A percentile compares a stretch with the other conserved stretches of the same genome.
Conservation (phyloP, 1,140 invertebrate genomes). For the Arion vulgaris region DNA sequence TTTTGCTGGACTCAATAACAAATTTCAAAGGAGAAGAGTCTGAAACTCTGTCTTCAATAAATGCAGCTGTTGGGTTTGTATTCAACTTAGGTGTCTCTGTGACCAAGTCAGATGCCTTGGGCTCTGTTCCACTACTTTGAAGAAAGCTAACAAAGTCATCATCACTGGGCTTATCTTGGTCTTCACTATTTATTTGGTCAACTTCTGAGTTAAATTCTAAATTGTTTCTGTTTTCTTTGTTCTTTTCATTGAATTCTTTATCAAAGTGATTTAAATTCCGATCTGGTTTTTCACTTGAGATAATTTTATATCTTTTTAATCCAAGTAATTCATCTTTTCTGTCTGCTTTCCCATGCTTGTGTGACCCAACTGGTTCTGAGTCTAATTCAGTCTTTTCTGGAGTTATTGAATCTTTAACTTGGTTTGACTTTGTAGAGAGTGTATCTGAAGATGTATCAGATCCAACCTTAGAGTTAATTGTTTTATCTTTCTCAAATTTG, state of each 20-base stretch:
- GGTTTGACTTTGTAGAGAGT: background rate
- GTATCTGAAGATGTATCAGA: constrained; percentile 18
- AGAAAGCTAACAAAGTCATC: constrained; percentile 6
- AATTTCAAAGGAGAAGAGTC: background rate
- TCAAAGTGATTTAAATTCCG: background rate
- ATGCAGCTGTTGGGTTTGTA: background rate
- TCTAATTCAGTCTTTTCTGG: background rate
- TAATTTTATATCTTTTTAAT: background rate
- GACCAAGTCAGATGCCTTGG: background rate
- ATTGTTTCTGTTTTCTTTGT: background rate
- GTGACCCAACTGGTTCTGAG: background rate
- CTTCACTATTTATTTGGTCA: background rate
- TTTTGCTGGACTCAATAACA: background rate
- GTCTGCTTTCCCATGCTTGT: background rate
- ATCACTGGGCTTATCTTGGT: background rate
- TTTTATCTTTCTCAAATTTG: too few species aligned
- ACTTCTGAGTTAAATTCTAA: background rate
- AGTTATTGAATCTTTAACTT: background rate
- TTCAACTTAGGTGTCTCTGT: constrained; percentile 9
- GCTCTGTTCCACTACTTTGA: background rate
- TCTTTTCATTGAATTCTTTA: background rate
- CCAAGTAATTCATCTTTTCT: background rate
- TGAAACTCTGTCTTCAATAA: background rate
- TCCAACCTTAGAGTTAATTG: background rate
- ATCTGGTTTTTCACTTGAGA: background rate